These are phyloP conservation scores for Bolinopsis microptera DNA, from an alignment of 37 sponge, comb jelly and placozoan species.

Conservation along the genomic window DNA sequence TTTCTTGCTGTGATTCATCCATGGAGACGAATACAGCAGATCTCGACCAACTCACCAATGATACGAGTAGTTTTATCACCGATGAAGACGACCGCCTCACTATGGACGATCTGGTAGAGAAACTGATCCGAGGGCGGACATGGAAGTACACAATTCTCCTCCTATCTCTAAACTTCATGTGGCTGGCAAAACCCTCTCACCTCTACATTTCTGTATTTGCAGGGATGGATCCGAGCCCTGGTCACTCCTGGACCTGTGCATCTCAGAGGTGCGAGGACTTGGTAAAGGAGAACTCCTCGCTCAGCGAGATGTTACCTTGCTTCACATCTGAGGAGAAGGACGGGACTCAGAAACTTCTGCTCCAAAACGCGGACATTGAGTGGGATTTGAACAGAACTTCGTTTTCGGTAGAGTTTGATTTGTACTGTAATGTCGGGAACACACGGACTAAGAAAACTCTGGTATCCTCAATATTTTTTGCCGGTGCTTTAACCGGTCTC, in stretches of 20 bases:
- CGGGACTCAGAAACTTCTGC: not conserved
- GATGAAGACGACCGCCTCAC: not conserved
- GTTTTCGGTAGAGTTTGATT: not conserved
- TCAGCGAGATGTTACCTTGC: not conserved
- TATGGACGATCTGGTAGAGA: not conserved
- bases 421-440: not conserved
- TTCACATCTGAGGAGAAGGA: not conserved
- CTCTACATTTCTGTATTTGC: not conserved
- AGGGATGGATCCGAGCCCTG: not conserved
- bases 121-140: not conserved
- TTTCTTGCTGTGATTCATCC: too few relatives aligned
- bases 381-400: not conserved
- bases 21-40: too few relatives aligned
- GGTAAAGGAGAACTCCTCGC: not conserved
- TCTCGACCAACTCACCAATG: not conserved
- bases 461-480: slow-evolving; percentile 34
- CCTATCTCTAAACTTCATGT: not conserved
- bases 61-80: not conserved
- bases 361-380: not conserved
- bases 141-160: not conserved
- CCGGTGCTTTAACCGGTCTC: not conserved
- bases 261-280: not conserved
- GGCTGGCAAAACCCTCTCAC: not conserved
- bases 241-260: not conserved
- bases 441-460: not conserved